Conservation (phyloP, 35 echinoderm and acorn worm genomes). For the Heliocidaris erythrogramma region DNA sequence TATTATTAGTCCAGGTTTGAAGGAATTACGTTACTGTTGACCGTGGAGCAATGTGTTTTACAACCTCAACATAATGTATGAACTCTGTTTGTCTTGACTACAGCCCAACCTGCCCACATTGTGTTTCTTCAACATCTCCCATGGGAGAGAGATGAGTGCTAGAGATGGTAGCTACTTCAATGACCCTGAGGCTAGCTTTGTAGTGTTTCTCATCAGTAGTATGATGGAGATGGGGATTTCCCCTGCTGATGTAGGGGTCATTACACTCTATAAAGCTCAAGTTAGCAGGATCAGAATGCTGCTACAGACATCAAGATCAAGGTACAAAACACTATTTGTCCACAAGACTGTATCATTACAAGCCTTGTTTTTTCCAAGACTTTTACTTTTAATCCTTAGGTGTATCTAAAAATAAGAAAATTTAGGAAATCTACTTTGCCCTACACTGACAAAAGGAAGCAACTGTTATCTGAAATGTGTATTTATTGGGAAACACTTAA, state of each 20-base stretch:
- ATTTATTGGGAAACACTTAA: too few relatives aligned
- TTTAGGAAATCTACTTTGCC: too few relatives aligned
- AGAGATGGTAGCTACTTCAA: constrained; percentile 89
- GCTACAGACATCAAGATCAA: constrained; percentile 69
- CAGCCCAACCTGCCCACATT: constrained; percentile 71
- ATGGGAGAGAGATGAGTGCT: constrained; percentile 72
- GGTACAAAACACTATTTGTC: constrained; percentile 47
- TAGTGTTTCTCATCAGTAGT: constrained; percentile 76
- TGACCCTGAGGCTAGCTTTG: constrained; percentile 83
- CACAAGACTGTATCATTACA: too few relatives aligned
- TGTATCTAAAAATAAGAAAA: too few relatives aligned
- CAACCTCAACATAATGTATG: too few relatives aligned
- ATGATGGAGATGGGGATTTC: constrained; percentile 72
- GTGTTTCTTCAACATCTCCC: constrained; percentile 89
- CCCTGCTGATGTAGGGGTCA: constrained; percentile 82
- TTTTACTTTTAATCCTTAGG: too few relatives aligned
- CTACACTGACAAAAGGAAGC: too few relatives aligned
- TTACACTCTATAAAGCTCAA: constrained; percentile 97
- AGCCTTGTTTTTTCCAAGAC: too few relatives aligned
- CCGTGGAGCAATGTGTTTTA: too few relatives aligned
- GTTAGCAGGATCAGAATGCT: constrained; percentile 60
- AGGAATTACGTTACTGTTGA: too few relatives aligned
- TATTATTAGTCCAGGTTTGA: too few relatives aligned
- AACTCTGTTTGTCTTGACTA: neutral
- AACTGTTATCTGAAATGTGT: too few relatives aligned